phyloP scores from a whole-genome alignment of 1,140 invertebrate species.

The Apis cerana region DNA sequence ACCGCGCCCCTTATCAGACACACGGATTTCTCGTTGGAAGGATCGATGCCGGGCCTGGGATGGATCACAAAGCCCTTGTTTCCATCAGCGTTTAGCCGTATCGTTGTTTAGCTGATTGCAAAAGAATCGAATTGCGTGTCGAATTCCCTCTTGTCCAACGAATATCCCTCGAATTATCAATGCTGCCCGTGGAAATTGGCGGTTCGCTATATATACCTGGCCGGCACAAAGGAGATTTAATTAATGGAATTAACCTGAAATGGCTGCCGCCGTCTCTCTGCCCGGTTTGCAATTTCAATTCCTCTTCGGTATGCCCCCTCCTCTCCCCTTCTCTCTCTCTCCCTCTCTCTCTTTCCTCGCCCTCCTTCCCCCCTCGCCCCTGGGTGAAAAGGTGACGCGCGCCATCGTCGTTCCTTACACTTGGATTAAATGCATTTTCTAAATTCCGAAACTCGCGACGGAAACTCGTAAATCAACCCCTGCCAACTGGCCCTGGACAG shows the following conservation, averaged over 20 bases:
- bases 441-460: conserved; percentile 61
- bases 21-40: background rate
- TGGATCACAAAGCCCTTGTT: background rate
- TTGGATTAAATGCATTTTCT: conserved; percentile 66
- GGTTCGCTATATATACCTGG: conserved; percentile 39
- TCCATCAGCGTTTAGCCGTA: background rate
- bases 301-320: conserved; percentile 57
- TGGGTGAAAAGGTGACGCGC: conserved; percentile 51
- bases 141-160: conserved; percentile 32
- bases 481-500: conserved; percentile 8
- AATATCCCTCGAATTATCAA: conserved; percentile 29
- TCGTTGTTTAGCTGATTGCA: conserved; percentile 37
- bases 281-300: conserved; percentile 67
- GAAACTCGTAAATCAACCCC: conserved; percentile 46
- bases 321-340: background rate
- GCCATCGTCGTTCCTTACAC: conserved; percentile 39
- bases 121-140: conserved; percentile 57
- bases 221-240: conserved; percentile 62
- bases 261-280: conserved; percentile 36
- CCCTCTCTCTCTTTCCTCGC: no score
- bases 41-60: background rate
- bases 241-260: conserved; percentile 66
- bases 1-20: background rate
- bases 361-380: no score
- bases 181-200: conserved; percentile 33